Base-by-base conservation (phyloP, 1,140 invertebrate species). In the Leptonema lineaticorne region DNA sequence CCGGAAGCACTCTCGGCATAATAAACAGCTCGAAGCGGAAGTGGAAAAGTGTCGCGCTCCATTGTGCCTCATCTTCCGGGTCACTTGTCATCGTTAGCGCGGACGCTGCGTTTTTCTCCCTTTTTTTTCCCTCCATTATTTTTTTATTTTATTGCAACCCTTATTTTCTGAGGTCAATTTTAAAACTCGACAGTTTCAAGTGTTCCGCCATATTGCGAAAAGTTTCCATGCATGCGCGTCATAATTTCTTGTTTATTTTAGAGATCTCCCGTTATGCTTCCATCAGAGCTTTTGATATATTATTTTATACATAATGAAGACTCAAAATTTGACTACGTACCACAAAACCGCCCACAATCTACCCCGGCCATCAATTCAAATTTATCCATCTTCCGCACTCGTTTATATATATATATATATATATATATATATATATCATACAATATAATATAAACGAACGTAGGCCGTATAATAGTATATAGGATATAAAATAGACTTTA, bases 61-160 rank as follows among this genome's bases (percentile, higher is more conserved):
- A n/a, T n/a, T 7, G n/a, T 26, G n/a, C 20, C n/a, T 8, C 24
- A 6, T 58, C 24, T 3, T 16, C 14, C 29, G 16, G 33, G 8
- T 63, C 27, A 53, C 48, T 70, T 62, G 56, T 50, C 27, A n/a
- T 24, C 28, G 59, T 57, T 56, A n/a, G n/a, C 16, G 33, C 77
- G 77, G 78, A 72, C 74, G 76, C 2, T 53, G 26, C 28, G 2
- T 46, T 48, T 50, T 48, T 45, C 27, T 53, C 27, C n/a, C 22
- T 22, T 18, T 22, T 3, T n/a, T n/a, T n/a, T n/a, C n/a, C n/a
- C n/a, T n/a, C n/a, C n/a, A n/a, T n/a, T n/a, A n/a, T n/a, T n/a
- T n/a, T n/a, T n/a, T n/a, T n/a, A n/a, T n/a, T n/a, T n/a, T n/a
- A n/a, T n/a, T n/a, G n/a, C n/a, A n/a, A n/a, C n/a, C n/a, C n/a